phyloP scores from a whole-genome alignment of 2,797 vertebrate genomes.

The Gambelia wislizenii region DNA sequence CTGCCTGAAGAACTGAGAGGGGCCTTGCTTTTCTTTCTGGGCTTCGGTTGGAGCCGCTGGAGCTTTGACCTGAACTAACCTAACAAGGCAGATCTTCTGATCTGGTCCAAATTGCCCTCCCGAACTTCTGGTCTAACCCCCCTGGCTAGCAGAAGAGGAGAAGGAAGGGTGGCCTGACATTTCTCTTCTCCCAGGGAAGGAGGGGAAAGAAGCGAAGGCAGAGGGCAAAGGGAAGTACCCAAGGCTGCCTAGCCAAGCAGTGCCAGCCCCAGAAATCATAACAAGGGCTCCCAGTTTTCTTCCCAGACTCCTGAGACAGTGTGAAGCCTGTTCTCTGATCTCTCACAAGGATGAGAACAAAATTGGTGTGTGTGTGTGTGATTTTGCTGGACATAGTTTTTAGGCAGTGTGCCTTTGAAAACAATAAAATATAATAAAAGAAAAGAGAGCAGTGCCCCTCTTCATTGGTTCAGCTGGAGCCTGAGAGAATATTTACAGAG shows the following conservation, averaged over 20 bases:
- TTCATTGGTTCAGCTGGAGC: not conserved
- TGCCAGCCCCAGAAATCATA: not conserved
- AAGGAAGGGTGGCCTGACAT: no score
- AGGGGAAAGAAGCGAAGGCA: no score
- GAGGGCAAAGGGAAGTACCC: not conserved
- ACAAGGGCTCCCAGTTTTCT: not conserved
- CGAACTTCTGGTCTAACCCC: no score
- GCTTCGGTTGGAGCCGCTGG: no score
- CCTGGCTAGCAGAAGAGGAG: not conserved
- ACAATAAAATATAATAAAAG: not conserved
- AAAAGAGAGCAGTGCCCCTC: not conserved
- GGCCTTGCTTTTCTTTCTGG: no score
- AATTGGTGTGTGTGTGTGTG: no score
- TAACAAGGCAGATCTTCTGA: no score
- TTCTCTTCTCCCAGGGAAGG: no score
- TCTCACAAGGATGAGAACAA: not conserved
- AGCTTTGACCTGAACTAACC: no score
- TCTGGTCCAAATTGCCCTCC: not conserved
- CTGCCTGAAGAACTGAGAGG: no score
- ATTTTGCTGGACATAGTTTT: not conserved
- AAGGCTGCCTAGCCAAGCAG: not conserved
- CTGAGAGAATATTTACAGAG: not conserved
- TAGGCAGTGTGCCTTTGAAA: not conserved
- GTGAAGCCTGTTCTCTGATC: not conserved
- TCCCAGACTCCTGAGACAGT: not conserved